Base-by-base conservation (phyloP, 35 echinoderm and acorn worm species). In the Anneissia japonica region DNA sequence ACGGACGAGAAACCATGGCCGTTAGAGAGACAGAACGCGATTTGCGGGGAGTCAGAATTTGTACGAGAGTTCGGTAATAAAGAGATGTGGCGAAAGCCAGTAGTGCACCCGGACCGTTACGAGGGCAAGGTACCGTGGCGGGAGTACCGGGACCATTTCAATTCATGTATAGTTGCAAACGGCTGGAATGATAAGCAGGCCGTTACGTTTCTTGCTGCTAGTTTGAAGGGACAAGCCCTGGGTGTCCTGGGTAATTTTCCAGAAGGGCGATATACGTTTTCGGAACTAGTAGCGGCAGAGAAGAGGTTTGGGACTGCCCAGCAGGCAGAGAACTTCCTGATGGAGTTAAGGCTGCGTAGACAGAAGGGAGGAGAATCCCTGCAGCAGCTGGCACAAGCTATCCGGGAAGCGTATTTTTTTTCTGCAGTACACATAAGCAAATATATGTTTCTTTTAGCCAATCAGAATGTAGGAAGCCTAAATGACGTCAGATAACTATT, bases 121-220 rank as follows among this genome's bases (percentile, higher is more conserved):
- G 41, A 73, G 26, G 89, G 89, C 16, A 80, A 78, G 26, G 81
- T 23, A 34, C 46, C 89, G 16, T 91, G 83, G 83, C n/a, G 39
- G 30, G 89, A 91, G 10, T 91, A 91, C 56, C 21, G 21, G 19
- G 5, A 37, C 6, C 84, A 91, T 46, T 91, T 91, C 56, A 36
- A 86, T 43, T 76, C 88, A 12, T 89, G 87, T 30, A 21, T 1
- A n/a, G 34, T 29, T 0, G 46, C 46, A n/a, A 73, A 89, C 74
- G 34, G 37, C 26, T 89, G 87, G 87, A 43, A 32, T 37, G 55
- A 82, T 35, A 29, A 34, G 0, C 40, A 89, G 30, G 45, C 77
- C 0, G 55, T 32, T 38, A 34, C 35, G 35, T 81, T 89, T 30
- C 74, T 88, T 56, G 86, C 79, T 11, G 87, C 79, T 0, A 56